phyloP scores from a whole-genome alignment of 1,140 invertebrate species.

The Cheumatopsyche charites region DNA sequence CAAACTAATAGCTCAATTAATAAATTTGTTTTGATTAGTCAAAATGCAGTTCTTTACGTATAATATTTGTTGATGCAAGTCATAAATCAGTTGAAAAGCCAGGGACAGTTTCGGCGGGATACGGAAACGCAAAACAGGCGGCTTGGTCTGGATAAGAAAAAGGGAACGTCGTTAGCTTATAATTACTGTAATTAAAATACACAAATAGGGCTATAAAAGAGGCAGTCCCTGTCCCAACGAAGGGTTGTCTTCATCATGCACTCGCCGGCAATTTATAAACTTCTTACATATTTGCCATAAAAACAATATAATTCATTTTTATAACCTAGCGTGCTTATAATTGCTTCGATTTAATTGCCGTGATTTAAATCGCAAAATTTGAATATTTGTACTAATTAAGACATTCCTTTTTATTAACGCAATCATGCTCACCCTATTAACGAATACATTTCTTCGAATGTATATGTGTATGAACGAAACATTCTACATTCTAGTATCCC shows the following conservation, averaged over 20 bases:
- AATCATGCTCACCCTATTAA: no score
- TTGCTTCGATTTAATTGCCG: not conserved
- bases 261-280: conserved; percentile 34
- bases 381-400: no score
- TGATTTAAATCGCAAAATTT: no score
- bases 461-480: no score
- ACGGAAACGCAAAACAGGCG: conserved; percentile 25
- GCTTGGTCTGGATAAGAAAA: conserved; percentile 59
- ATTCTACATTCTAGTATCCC: no score
- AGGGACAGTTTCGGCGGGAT: not conserved
- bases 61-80: not conserved
- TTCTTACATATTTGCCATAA: not conserved
- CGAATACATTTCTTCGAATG: no score
- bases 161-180: conserved; percentile 65
- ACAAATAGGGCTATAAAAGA: conserved; percentile 65
- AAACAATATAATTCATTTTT: conserved; percentile 2
- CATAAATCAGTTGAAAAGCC: conserved; percentile 3
- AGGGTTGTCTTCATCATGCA: conserved; percentile 60
- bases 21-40: no score
- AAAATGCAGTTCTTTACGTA: no score
- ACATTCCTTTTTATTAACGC: no score
- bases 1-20: no score
- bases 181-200: conserved; percentile 66
- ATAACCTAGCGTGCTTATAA: not conserved
- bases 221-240: conserved; percentile 53